These are phyloP conservation scores for Drosophila flavopinicola DNA, from an alignment of 2,888 invertebrate species.

Conservation along the genomic window DNA sequence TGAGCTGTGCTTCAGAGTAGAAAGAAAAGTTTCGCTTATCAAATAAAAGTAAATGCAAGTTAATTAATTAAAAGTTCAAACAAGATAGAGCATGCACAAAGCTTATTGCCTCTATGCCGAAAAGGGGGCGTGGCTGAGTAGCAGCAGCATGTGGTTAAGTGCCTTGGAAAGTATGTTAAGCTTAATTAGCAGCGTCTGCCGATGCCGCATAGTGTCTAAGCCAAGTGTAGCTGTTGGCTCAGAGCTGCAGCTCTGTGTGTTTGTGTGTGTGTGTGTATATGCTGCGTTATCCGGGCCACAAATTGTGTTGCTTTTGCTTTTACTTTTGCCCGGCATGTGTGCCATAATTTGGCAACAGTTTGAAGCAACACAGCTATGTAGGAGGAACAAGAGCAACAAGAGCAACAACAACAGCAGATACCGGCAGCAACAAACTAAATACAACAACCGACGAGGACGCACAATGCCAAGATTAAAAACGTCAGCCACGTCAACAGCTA, in stretches of 20 bases:
- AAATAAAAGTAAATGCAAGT: constrained; percentile 74
- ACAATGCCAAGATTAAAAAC: constrained; percentile 67
- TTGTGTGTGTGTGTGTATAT: constrained; percentile 3
- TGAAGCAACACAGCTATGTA: constrained; percentile 34
- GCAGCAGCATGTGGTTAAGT: constrained; percentile 26
- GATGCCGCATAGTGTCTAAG: constrained; percentile 22
- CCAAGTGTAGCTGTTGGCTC: constrained; percentile 41
- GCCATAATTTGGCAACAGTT: constrained; percentile 54
- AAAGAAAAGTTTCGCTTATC: constrained; percentile 69
- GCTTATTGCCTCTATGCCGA: constrained; percentile 16
- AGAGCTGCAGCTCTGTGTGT: constrained; percentile 17
- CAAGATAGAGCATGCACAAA: constrained; percentile 69
- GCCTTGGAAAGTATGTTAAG: constrained; percentile 50
- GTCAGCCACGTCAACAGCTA: constrained; percentile 38
- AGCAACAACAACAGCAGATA: constrained; percentile 24
- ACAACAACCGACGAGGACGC: constrained; percentile 46
- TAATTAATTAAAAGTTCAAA: constrained; percentile 74
- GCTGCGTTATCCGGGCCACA: constrained; percentile 24
- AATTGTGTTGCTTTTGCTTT: constrained; percentile 14
- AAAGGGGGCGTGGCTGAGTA: constrained; percentile 7
- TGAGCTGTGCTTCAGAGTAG: constrained; percentile 1
- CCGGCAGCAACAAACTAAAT: constrained; percentile 39
- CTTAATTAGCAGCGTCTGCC: constrained; percentile 56
- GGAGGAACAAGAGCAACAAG: constrained; percentile 21
- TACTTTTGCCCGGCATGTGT: constrained; percentile 36